Percentiles rank a stretch among this genome's conserved stretches.
phyloP scores from a whole-genome alignment of 1,140 invertebrate genomes.

The Coenobita brevimanus region DNA sequence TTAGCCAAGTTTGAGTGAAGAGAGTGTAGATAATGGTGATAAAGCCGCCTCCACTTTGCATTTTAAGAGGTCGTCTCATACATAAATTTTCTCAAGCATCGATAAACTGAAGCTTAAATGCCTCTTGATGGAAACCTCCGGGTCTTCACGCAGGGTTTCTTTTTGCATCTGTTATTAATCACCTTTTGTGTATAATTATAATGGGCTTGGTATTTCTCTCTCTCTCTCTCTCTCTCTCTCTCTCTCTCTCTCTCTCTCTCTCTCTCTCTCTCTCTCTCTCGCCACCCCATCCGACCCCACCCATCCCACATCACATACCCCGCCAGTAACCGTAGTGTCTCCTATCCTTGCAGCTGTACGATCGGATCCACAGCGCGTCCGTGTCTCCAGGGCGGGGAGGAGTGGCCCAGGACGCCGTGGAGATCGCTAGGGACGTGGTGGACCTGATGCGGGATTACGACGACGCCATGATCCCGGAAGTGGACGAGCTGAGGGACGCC shows the following conservation, averaged over 20 bases:
- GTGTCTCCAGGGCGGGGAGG: constrained; percentile 80
- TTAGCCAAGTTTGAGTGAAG: too few relatives aligned
- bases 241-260: background rate
- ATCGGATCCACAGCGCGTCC: constrained; percentile 86
- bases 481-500: constrained; percentile 86
- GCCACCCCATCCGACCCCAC: background rate
- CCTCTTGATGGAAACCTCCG: too few relatives aligned
- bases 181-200: too few relatives aligned
- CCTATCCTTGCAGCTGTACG: constrained; percentile 82
- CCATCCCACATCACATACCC: background rate
- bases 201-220: too few relatives aligned
- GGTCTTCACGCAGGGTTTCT: too few relatives aligned
- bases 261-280: background rate
- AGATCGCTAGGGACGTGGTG: constrained; percentile 83
- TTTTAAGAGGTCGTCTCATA: too few relatives aligned
- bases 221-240: too few relatives aligned
- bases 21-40: too few relatives aligned
- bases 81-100: too few relatives aligned
- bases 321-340: background rate
- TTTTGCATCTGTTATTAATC: too few relatives aligned
- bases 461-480: constrained; percentile 74
- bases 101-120: too few relatives aligned
- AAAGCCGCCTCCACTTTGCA: too few relatives aligned
- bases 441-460: constrained; percentile 79
- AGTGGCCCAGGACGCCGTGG: constrained; percentile 84